These are phyloP conservation scores for Corbicula japonica DNA, from an alignment of 2,888 invertebrate species.

Conservation along the genomic window DNA sequence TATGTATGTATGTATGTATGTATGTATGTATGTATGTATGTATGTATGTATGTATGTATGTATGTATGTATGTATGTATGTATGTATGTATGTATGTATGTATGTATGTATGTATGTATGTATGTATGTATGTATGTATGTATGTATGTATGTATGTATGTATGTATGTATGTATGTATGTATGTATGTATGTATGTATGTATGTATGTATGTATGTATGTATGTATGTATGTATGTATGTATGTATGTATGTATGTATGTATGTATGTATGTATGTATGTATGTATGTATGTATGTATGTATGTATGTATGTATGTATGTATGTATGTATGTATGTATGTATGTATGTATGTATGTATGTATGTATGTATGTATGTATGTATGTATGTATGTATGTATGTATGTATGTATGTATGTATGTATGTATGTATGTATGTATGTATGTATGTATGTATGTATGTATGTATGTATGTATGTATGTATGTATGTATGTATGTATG, in stretches of 20 bases:
- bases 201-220: constrained; percentile 5
- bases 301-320: neutral
- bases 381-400: too few species aligned
- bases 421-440: too few species aligned
- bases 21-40: constrained; percentile 13
- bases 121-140: constrained; percentile 18
- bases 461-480: too few species aligned
- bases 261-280: neutral
- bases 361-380: neutral
- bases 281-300: constrained; percentile 5
- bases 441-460: too few species aligned
- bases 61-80: constrained; percentile 31
- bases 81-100: constrained; percentile 26
- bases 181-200: neutral
- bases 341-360: constrained; percentile 1
- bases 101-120: constrained; percentile 23
- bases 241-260: constrained; percentile 3
- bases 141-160: constrained; percentile 1
- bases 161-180: constrained; percentile 7
- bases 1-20: constrained; percentile 14
- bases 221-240: constrained; percentile 18
- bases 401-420: too few species aligned
- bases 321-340: neutral
- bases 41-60: constrained; percentile 23
- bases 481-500: too few species aligned